Percentiles rank a stretch among this genome's conserved stretches.
These are phyloP conservation scores for Ceryle rudis DNA, from an alignment of 2,797 vertebrate genomes.

Conservation along the genomic window DNA sequence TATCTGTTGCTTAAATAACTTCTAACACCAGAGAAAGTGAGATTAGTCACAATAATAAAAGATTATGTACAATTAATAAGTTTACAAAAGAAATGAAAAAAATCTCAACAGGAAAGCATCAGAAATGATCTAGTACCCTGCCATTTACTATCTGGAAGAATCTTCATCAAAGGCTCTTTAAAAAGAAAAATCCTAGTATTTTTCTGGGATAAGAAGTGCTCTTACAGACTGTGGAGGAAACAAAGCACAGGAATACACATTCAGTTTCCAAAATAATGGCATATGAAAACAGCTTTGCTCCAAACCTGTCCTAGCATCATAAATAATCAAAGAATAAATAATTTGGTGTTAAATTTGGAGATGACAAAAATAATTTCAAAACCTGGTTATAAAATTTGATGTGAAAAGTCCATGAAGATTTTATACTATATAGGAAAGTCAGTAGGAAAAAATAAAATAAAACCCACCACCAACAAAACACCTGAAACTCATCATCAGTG, in stretches of 20 bases:
- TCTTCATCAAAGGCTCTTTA: neutral
- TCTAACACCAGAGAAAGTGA: neutral
- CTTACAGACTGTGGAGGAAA: neutral
- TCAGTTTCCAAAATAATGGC: neutral
- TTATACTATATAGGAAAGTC: neutral
- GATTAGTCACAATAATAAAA: neutral
- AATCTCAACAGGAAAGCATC: fast-evolving
- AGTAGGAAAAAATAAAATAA: neutral
- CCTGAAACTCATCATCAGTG: neutral
- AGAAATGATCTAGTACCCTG: neutral
- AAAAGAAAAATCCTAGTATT: neutral
- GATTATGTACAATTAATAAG: neutral
- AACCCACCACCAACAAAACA: no score
- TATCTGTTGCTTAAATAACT: neutral
- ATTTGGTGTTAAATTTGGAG: fast-evolving
- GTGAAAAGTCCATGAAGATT: neutral
- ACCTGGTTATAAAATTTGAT: neutral
- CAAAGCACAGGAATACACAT: neutral
- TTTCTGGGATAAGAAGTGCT: neutral
- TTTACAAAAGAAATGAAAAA: neutral
- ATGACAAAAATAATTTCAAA: neutral
- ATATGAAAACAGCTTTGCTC: neutral
- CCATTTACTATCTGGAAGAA: neutral
- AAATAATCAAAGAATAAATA: neutral
- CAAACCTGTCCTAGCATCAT: neutral